Conservation (phyloP, 2,888 invertebrate species). For the Athalia cordata region DNA sequence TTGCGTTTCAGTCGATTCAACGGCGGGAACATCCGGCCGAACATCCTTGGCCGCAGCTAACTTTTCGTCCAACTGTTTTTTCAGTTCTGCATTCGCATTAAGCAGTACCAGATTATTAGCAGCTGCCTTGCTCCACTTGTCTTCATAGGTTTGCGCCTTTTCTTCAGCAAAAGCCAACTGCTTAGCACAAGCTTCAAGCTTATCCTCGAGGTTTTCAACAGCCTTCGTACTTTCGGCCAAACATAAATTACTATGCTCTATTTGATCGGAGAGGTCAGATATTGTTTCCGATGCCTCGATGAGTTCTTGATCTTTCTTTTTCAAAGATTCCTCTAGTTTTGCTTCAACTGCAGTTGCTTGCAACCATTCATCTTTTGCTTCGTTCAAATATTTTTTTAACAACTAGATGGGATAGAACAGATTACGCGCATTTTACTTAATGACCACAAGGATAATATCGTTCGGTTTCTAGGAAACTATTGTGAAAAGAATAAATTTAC, state of each 20-base stretch:
- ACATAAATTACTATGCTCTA: constrained; percentile 59
- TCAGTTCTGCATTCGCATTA: constrained; percentile 16
- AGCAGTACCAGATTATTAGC: constrained; percentile 21
- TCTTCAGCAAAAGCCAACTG: constrained; percentile 10
- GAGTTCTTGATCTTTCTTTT: constrained; percentile 57
- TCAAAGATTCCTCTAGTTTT: constrained; percentile 56
- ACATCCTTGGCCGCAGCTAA: not conserved
- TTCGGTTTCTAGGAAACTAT: not conserved
- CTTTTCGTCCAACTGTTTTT: not conserved
- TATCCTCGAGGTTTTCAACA: constrained; percentile 62
- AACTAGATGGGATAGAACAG: constrained; percentile 54
- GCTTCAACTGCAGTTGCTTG: constrained; percentile 56
- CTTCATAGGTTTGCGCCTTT: not conserved
- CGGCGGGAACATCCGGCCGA: not conserved
- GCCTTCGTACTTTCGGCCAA: constrained; percentile 59
- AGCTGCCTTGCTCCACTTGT: not conserved
- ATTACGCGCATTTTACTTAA: not conserved
- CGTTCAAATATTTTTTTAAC: constrained; percentile 65
- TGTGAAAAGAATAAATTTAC: constrained; percentile 51
- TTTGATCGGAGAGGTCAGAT: constrained; percentile 61
- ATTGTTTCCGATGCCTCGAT: constrained; percentile 60
- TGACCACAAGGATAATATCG: too few relatives aligned
- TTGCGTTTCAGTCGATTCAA: constrained; percentile 5
- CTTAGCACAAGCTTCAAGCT: constrained; percentile 51
- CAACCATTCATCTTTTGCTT: constrained; percentile 69